Evolutionary conservation across 2,797 vertebrate species (phyloP).

Genomic region (Aldrovandia affinis): DNA sequence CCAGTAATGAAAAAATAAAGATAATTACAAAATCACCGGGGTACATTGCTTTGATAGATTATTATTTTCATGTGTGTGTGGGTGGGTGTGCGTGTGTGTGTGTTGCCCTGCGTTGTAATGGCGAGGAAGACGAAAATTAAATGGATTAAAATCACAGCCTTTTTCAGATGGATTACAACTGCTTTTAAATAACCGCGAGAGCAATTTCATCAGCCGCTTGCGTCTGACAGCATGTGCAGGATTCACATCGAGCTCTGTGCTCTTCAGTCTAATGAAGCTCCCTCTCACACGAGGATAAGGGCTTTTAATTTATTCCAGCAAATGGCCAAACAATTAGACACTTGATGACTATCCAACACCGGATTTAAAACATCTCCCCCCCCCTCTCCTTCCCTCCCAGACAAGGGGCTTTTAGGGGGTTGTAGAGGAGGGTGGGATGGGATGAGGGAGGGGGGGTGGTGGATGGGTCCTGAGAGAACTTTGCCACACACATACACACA

Average conservation of each 20-base stretch:
- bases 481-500: conserved; percentile 46
- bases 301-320: conserved; percentile 53
- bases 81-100: too few species aligned
- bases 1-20: conserved; percentile 79
- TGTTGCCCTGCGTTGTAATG: conserved; percentile 74
- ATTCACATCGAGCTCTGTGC: conserved; percentile 77
- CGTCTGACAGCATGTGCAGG: conserved; percentile 77
- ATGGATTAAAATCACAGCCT: conserved; percentile 79
- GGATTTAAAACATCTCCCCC: conserved; percentile 41
- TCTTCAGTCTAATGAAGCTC: conserved; percentile 79
- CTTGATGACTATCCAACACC: conserved; percentile 50
- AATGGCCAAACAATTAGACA: conserved; percentile 52
- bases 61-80: too few species aligned
- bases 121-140: conserved; percentile 78
- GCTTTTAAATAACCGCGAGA: conserved; percentile 83
- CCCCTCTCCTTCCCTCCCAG: conserved; percentile 5
- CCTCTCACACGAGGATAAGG: conserved; percentile 49
- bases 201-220: conserved; percentile 78
- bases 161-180: conserved; percentile 84
- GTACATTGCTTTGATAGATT: conserved; percentile 79
- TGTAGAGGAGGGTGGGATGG: neutral
- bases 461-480: conserved; percentile 50
- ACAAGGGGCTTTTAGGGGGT: conserved; percentile 41
- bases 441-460: conserved; percentile 37
- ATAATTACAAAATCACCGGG: conserved; percentile 83